These are phyloP conservation scores for Tetranychus truncatus DNA, from an alignment of 2,888 invertebrate species.

Conservation along the genomic window DNA sequence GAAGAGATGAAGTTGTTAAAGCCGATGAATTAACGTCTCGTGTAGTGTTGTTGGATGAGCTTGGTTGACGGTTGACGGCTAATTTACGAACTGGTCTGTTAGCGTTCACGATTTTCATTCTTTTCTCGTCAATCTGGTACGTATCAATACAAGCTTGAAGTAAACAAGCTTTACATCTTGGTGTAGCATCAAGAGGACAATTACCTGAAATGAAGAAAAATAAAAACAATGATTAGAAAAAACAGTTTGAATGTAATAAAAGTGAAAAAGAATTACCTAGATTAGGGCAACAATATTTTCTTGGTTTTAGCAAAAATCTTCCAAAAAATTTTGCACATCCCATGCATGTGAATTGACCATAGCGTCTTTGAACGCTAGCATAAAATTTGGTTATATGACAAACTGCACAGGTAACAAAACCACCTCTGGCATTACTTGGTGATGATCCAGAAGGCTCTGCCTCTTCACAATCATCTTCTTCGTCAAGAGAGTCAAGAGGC, in stretches of 20 bases:
- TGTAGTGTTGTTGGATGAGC: neutral
- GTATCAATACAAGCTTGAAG: slow-evolving; percentile 21
- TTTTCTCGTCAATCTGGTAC: slow-evolving; percentile 21
- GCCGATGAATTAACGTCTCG: neutral
- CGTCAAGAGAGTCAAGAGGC: slow-evolving; percentile 1
- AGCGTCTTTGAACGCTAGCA: slow-evolving; percentile 20
- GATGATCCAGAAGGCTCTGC: neutral
- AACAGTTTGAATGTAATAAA: too few relatives aligned
- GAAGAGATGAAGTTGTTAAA: neutral
- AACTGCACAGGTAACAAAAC: slow-evolving; percentile 19
- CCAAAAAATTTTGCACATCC: slow-evolving; percentile 22
- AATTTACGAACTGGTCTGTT: slow-evolving; percentile 11
- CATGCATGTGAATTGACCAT: slow-evolving; percentile 21
- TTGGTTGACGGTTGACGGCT: neutral
- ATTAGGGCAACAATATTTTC: slow-evolving; percentile 19
- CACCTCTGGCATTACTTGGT: neutral
- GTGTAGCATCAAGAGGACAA: slow-evolving; percentile 19
- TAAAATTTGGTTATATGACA: slow-evolving; percentile 21
- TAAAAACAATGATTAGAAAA: neutral
- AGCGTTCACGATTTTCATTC: slow-evolving; percentile 9
- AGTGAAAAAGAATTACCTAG: neutral
- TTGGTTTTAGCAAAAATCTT: slow-evolving; percentile 19
- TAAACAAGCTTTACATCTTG: slow-evolving; percentile 21
- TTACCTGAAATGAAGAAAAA: neutral
- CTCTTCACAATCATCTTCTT: slow-evolving; percentile 7